These are phyloP conservation scores for Trididemnum miniatum DNA, from an alignment of 23 tunicate species.

Conservation along the genomic window DNA sequence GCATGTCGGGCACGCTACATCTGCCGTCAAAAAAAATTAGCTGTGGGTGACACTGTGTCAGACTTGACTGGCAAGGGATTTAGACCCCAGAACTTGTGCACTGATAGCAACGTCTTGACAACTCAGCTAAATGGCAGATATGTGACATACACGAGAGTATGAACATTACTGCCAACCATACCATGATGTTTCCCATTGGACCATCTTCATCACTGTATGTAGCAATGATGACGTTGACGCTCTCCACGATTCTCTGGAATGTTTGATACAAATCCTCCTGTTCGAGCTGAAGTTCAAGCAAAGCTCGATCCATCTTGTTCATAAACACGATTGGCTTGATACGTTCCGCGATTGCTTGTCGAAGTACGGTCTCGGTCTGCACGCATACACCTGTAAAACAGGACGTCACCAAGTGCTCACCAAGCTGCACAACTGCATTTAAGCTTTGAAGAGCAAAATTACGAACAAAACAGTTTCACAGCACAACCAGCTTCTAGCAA, in stretches of 20 bases:
- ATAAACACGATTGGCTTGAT: slow-evolving; percentile 96
- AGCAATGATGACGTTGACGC: slow-evolving; percentile 95
- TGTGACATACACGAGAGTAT: too few relatives aligned
- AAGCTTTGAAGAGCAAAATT: not conserved
- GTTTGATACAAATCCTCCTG: slow-evolving; percentile 90
- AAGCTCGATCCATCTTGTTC: slow-evolving; percentile 99
- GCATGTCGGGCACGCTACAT: too few relatives aligned
- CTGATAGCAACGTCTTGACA: too few relatives aligned
- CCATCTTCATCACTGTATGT: slow-evolving; percentile 88
- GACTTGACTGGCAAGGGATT: too few relatives aligned
- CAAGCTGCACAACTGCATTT: not conserved
- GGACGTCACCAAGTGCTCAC: not conserved
- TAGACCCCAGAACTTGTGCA: too few relatives aligned
- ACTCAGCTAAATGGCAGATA: too few relatives aligned
- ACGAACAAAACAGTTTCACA: not conserved
- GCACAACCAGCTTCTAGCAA: too few relatives aligned
- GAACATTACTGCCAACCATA: too few relatives aligned
- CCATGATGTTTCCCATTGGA: slow-evolving; percentile 80
- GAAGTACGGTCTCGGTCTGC: slow-evolving; percentile 96
- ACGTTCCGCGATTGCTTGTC: slow-evolving; percentile 94
- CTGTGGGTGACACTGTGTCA: too few relatives aligned
- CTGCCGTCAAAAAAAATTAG: too few relatives aligned
- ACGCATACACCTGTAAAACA: slow-evolving; percentile 92
- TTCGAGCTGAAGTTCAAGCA: slow-evolving; percentile 88
- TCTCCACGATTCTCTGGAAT: slow-evolving; percentile 91